phyloP scores from a whole-genome alignment of 2,888 invertebrate genomes.

The Physocephala rufipes region DNA sequence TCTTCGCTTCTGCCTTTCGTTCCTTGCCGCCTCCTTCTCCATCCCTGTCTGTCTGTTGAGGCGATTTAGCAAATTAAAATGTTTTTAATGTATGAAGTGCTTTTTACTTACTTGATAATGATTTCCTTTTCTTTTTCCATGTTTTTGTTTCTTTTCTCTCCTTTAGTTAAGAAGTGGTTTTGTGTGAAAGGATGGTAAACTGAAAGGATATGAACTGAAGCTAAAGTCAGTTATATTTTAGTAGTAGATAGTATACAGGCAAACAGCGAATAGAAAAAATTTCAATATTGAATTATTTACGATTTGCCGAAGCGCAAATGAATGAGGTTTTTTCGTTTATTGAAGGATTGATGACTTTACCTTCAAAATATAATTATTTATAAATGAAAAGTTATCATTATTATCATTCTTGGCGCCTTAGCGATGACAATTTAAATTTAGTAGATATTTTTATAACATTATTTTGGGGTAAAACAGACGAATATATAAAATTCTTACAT shows the following conservation, averaged over 20 bases:
- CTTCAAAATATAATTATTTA: not conserved
- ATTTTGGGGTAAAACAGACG: too few species aligned
- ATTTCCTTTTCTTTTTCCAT: constrained; percentile 2
- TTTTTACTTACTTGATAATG: constrained; percentile 61
- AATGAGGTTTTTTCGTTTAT: not conserved
- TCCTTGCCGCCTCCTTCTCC: constrained; percentile 37
- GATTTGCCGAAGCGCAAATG: constrained; percentile 22
- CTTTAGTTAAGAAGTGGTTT: not conserved
- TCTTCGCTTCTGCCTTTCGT: constrained; percentile 25
- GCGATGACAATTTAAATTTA: too few species aligned
- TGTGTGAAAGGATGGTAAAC: not conserved
- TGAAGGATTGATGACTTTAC: not conserved
- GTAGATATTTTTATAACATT: too few species aligned
- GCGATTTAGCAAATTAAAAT: constrained; percentile 65
- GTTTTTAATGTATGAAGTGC: constrained; percentile 63
- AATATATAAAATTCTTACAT: too few species aligned
- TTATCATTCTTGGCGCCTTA: too few species aligned
- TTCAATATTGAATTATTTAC: constrained; percentile 30
- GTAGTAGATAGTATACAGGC: too few species aligned
- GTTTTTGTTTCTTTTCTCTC: not conserved
- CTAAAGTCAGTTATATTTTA: not conserved
- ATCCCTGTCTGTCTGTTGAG: constrained; percentile 56
- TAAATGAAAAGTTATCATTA: too few species aligned
- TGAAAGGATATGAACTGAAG: not conserved
- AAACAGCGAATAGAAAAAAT: constrained; percentile 12